phyloP scores from a whole-genome alignment of 2,797 vertebrate genomes.

The Gymnocypris eckloni region DNA sequence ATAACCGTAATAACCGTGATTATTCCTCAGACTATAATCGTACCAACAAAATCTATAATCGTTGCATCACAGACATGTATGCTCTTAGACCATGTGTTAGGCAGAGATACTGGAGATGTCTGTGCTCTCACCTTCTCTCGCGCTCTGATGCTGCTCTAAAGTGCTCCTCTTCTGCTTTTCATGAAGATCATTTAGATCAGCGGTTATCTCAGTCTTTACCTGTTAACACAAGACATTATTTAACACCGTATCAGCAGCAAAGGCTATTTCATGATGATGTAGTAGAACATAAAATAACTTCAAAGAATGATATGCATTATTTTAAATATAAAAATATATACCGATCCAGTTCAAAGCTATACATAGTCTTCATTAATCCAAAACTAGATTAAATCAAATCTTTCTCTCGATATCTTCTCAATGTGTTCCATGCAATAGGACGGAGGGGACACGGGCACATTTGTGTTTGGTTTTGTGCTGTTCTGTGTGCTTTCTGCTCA shows the following conservation, averaged over 20 bases:
- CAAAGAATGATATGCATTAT: background rate
- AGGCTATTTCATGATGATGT: background rate
- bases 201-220: constrained; percentile 80
- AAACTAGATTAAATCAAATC: no score
- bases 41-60: no score
- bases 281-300: background rate
- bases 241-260: background rate
- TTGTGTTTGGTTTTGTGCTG: no score
- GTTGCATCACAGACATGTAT: background rate
- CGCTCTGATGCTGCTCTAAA: constrained; percentile 69
- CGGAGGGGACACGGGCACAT: no score
- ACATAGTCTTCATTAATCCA: no score
- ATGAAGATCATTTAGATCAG: constrained; percentile 76
- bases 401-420: no score
- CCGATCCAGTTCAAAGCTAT: no score
- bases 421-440: no score
- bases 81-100: background rate
- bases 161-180: constrained; percentile 71
- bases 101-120: background rate
- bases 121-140: constrained; percentile 75
- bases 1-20: no score
- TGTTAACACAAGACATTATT: constrained; percentile 59
- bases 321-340: no score
- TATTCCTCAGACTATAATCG: no score
- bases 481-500: no score